A percentile compares a stretch with the other conserved stretches of the same genome.
Conservation (phyloP, 2,113 vertebrate genomes). For the Actinemys pallida region DNA sequence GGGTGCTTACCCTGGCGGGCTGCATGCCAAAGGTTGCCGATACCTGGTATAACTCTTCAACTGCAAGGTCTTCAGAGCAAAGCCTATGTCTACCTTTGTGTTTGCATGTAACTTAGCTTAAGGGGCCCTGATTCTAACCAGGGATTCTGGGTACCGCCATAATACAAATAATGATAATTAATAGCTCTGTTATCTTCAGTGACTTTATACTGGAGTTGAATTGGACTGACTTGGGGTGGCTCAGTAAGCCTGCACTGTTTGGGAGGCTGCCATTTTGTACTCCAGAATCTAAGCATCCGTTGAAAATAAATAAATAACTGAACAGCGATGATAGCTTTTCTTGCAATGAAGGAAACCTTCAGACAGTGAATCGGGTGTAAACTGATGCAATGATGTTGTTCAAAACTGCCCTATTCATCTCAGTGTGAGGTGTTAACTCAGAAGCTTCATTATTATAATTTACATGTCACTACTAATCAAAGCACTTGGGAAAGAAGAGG, state of each 20-base stretch:
- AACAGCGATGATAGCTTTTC: background rate
- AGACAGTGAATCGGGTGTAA: background rate
- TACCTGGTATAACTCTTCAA: background rate
- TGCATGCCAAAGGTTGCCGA: too few species aligned
- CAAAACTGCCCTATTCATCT: background rate
- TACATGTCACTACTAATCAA: background rate
- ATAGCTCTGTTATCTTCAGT: background rate
- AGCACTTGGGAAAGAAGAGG: background rate
- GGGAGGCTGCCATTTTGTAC: background rate
- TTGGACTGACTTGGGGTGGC: background rate
- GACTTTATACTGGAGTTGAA: background rate
- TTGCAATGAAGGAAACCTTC: background rate
- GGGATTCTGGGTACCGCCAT: background rate
- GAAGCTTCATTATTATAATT: conserved; percentile 1
- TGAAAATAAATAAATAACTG: background rate
- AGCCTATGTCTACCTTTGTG: background rate
- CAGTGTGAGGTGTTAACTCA: conserved; percentile 6
- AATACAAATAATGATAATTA: background rate
- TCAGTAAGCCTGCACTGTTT: background rate
- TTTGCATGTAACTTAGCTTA: background rate
- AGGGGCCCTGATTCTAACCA: background rate
- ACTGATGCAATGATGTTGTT: background rate
- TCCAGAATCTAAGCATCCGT: background rate
- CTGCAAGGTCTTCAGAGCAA: background rate
- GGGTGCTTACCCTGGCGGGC: too few species aligned